Percentiles rank a stretch among this genome's conserved stretches.
Conservation (phyloP, 2,797 vertebrate species). For the Enteromius paludinosus region DNA sequence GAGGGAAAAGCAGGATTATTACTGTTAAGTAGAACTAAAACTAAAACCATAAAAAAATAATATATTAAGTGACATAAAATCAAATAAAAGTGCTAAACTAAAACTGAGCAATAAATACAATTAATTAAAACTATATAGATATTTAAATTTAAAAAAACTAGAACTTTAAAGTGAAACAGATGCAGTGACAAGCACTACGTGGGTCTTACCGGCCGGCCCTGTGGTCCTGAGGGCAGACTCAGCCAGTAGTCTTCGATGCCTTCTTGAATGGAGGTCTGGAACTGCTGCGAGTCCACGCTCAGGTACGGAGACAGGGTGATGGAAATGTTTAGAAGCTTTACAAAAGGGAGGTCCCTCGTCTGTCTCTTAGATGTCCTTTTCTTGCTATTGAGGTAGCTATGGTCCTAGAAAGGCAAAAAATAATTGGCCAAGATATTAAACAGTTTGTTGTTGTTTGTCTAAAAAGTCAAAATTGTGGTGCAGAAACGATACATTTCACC, state of each 20-base stretch:
- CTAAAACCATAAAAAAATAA: neutral
- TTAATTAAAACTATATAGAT: neutral
- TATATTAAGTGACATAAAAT: neutral
- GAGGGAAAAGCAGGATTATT: too few relatives aligned
- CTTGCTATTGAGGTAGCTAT: conserved; percentile 74
- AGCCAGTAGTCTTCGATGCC: conserved; percentile 83
- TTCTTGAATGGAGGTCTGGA: conserved; percentile 81
- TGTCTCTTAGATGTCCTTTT: conserved; percentile 71
- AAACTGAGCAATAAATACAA: too few relatives aligned
- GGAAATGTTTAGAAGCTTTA: conserved; percentile 86
- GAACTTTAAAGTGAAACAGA: neutral
- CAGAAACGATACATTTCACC: neutral
- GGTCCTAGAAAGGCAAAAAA: conserved; percentile 73
- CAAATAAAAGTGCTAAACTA: neutral
- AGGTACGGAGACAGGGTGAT: conserved; percentile 87
- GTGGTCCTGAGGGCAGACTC: conserved; percentile 75
- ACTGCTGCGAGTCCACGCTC: conserved; percentile 81
- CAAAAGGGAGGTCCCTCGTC: conserved; percentile 77
- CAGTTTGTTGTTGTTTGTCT: neutral
- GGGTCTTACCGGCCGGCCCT: conserved; percentile 78
- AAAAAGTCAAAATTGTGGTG: neutral
- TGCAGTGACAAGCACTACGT: neutral
- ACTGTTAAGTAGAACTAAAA: neutral
- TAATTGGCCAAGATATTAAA: neutral
- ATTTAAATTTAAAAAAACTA: neutral